phyloP scores from a whole-genome alignment of 2,113 vertebrate species.

The Hemichromis elongatus region DNA sequence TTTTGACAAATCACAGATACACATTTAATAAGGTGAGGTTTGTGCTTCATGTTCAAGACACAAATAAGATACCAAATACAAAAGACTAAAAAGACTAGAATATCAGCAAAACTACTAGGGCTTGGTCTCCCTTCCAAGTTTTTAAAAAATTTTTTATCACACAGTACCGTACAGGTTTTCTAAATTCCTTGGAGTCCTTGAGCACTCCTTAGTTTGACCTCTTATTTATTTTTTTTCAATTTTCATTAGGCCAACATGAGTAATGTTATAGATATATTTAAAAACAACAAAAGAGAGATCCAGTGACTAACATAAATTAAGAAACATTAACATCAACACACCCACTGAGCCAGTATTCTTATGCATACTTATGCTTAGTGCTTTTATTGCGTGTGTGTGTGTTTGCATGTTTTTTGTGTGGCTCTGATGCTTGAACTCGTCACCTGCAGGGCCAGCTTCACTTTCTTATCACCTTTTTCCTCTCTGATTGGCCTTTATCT shows the following conservation, averaged over 20 bases:
- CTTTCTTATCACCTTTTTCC: conserved; percentile 52
- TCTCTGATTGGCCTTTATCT: conserved; percentile 61
- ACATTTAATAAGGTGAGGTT: background rate
- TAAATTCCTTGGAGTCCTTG: background rate
- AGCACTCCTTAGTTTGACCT: background rate
- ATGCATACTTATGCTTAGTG: background rate
- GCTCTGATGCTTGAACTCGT: conserved; percentile 24
- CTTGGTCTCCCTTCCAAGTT: background rate
- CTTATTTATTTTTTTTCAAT: background rate
- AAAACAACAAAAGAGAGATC: background rate
- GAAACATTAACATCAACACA: background rate
- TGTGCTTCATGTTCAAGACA: background rate
- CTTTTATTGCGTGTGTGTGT: background rate
- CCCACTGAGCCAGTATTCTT: background rate
- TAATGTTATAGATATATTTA: background rate
- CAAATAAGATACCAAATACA: background rate
- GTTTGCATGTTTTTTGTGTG: conserved; percentile 16
- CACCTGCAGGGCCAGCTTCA: conserved; percentile 43
- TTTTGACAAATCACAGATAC: background rate
- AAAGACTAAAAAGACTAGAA: background rate
- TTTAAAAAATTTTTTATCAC: background rate
- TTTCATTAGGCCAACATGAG: background rate
- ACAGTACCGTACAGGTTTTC: background rate
- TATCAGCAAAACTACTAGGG: background rate
- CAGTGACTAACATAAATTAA: background rate